These are phyloP conservation scores for Stenichneumon culpator DNA, from an alignment of 2,888 invertebrate species.

Conservation along the genomic window DNA sequence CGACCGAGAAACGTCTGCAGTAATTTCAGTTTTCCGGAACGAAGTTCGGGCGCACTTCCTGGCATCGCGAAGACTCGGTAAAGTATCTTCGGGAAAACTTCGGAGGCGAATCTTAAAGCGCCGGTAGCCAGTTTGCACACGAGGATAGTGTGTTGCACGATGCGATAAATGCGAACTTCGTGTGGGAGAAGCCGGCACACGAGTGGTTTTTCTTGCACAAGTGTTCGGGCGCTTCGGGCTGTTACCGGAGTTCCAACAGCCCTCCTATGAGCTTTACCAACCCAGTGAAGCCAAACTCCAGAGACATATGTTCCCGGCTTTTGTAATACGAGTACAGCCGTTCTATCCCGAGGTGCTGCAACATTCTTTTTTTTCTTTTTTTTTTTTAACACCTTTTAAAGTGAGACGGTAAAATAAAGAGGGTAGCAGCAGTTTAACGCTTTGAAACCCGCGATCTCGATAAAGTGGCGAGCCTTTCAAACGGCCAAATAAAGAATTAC, in stretches of 20 bases:
- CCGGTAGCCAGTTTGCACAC: slow-evolving; percentile 17
- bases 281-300: slow-evolving; percentile 10
- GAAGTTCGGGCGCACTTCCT: background rate
- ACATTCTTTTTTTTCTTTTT: background rate
- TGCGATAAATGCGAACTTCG: slow-evolving; percentile 27
- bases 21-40: background rate
- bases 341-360: slow-evolving; percentile 13
- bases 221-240: slow-evolving; percentile 24
- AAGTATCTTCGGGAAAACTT: slow-evolving; percentile 32
- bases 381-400: background rate
- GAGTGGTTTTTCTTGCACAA: slow-evolving; percentile 21
- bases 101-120: background rate
- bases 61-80: background rate
- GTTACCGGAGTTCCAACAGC: slow-evolving; percentile 6
- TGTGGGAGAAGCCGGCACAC: background rate
- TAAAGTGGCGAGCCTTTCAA: background rate
- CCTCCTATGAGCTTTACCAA: background rate
- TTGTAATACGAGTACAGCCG: slow-evolving; percentile 11
- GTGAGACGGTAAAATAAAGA: background rate
- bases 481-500: background rate
- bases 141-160: background rate
- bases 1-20: background rate
- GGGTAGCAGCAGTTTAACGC: background rate
- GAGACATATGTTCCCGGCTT: background rate
- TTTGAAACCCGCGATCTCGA: background rate